Base-by-base conservation (phyloP, 2,113 vertebrate genomes). In the Copsychus sechellarum region DNA sequence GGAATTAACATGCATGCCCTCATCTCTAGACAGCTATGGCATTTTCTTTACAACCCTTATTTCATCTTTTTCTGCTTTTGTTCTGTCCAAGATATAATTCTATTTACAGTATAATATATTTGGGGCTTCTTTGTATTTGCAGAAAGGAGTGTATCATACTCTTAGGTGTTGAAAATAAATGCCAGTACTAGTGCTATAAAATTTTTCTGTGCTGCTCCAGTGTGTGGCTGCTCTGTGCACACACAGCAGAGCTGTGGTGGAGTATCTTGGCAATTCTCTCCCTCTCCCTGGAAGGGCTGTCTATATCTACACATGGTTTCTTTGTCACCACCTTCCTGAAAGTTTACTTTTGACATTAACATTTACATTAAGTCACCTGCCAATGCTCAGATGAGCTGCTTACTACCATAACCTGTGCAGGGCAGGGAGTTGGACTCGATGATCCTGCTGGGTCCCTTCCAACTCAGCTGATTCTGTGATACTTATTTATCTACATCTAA, bases 191-290 rank as follows among this genome's bases (percentile, higher is more conserved):
- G 31, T 34, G 58, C 16, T 51, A 17, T 25, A 25, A 48, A 36
- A 20, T 8, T 40, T 48, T 40, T 50, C 11, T 25, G 47, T 18
- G 58, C 34, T 81, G 22, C 60, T 73, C 10, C 0, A 0, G 36
- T 22, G 15, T 51, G 36, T 34, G 40, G 26, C 79, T 73, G 50
- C 58, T 57, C 7, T 33, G 34, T 36, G 19, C 8, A 6, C 20
- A 36, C 40, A 36, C 50, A 28, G 50, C 50, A 51, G 26, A 51
- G 36, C 29, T 54, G 8, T n/a, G 33, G 25, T 71, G 23, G 36
- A 50, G 29, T 16, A 71, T 10, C 34, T 38, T 33, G 54, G n/a
- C 48, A 67, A 28, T 43, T 47, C 1, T 4, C 43, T 67, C 26
- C 19, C n/a, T 51, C 40, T 72, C 31, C 9, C 33, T 88, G 56